phyloP scores from a whole-genome alignment of 2,113 vertebrate species.

The Chamaetylas fuelleborni region DNA sequence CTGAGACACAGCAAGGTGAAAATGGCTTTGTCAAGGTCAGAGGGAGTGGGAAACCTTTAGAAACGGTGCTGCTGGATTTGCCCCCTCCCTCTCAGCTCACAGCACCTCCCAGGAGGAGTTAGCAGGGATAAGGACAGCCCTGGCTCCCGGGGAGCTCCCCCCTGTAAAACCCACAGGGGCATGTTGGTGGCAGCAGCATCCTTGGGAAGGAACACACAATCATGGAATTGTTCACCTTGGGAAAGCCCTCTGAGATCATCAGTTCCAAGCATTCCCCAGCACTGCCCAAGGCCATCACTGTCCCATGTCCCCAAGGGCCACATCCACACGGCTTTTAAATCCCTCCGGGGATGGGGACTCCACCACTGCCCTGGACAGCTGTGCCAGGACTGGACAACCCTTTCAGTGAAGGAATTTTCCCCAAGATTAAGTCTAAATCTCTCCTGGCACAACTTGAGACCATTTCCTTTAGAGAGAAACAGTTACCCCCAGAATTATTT shows the following conservation, averaged over 20 bases:
- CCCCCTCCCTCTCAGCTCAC: background rate
- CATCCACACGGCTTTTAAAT: background rate
- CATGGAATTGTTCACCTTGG: background rate
- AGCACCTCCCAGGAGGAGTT: background rate
- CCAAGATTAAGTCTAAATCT: background rate
- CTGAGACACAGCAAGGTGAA: background rate
- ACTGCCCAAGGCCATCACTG: background rate
- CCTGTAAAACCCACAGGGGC: background rate
- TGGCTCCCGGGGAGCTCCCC: background rate
- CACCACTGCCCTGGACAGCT: background rate
- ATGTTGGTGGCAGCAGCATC: background rate
- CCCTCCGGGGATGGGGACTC: background rate
- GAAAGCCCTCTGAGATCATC: background rate
- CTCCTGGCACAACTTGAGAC: background rate
- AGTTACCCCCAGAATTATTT: background rate
- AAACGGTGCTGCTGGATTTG: background rate
- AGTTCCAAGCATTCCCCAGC: background rate
- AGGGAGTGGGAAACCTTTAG: background rate
- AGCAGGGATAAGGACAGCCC: background rate
- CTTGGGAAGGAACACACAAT: background rate
- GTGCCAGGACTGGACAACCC: background rate
- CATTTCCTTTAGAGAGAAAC: background rate
- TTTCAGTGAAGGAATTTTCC: background rate
- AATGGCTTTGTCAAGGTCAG: constrained; percentile 18
- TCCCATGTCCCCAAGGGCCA: accelerated